phyloP scores from a whole-genome alignment of 1,140 invertebrate genomes.

The Whitmania pigra region DNA sequence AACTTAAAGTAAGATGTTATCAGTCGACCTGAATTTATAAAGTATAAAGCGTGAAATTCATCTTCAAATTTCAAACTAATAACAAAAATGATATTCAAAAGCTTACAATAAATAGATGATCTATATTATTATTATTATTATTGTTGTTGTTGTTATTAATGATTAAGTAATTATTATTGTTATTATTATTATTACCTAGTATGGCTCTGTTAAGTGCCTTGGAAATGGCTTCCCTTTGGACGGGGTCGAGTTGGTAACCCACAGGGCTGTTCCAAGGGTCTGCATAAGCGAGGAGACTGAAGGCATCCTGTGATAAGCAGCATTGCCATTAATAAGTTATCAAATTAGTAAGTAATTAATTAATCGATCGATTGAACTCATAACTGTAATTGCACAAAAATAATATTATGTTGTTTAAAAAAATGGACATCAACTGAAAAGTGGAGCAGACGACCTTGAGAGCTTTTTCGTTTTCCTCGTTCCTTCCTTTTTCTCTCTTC shows the following conservation, averaged over 20 bases:
- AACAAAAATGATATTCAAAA: neutral
- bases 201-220: slow-evolving; percentile 92
- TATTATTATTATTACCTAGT: slow-evolving; percentile 38
- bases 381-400: too few species aligned
- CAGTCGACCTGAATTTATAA: too few species aligned
- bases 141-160: too few species aligned
- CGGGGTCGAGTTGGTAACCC: slow-evolving; percentile 81
- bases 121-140: too few species aligned
- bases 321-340: too few species aligned
- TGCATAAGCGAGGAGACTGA: slow-evolving; percentile 90
- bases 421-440: neutral
- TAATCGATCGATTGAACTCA: too few species aligned
- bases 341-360: too few species aligned
- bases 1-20: too few species aligned
- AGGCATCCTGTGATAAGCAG: slow-evolving; percentile 62
- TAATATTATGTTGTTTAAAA: neutral
- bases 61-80: too few species aligned
- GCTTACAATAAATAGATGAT: neutral
- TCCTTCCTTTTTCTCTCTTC: slow-evolving; percentile 65
- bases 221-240: slow-evolving; percentile 82
- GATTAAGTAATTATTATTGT: neutral
- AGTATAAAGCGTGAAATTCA: too few species aligned
- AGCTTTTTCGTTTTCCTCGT: slow-evolving; percentile 80
- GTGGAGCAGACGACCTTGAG: slow-evolving; percentile 56
- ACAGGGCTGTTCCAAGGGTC: slow-evolving; percentile 93